Conservation (phyloP, 2,113 vertebrate species). For the Erythrolamprus reginae region DNA sequence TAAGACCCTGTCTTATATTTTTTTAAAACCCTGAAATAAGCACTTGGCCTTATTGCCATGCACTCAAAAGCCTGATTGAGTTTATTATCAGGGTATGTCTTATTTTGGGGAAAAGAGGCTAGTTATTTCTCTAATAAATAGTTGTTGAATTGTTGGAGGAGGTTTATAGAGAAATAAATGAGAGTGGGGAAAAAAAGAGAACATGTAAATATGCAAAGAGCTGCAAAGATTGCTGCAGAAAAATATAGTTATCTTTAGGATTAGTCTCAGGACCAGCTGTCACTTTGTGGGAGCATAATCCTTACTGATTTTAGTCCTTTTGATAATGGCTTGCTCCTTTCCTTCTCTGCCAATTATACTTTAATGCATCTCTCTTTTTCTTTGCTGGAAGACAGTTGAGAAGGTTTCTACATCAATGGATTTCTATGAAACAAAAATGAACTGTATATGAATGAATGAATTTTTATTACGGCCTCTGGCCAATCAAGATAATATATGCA, state of each 20-base stretch:
- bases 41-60: no score
- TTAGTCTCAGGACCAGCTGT: neutral
- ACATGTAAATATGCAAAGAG: neutral
- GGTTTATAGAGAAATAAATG: neutral
- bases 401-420: neutral
- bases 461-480: neutral
- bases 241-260: neutral
- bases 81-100: no score
- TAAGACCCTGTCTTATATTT: no score
- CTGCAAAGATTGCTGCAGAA: neutral
- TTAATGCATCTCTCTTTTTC: neutral
- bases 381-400: neutral
- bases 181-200: neutral
- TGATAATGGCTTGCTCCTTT: neutral
- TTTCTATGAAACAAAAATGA: neutral
- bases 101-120: no score
- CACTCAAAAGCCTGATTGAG: no score
- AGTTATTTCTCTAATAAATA: neutral
- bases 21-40: no score
- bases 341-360: neutral
- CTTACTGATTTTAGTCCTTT: neutral
- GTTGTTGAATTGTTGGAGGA: neutral
- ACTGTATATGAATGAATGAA: neutral
- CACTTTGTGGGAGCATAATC: neutral
- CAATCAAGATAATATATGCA: neutral